Evolutionary conservation across 2,113 vertebrate genomes (phyloP).

Genomic region (Sceloporus undulatus): DNA sequence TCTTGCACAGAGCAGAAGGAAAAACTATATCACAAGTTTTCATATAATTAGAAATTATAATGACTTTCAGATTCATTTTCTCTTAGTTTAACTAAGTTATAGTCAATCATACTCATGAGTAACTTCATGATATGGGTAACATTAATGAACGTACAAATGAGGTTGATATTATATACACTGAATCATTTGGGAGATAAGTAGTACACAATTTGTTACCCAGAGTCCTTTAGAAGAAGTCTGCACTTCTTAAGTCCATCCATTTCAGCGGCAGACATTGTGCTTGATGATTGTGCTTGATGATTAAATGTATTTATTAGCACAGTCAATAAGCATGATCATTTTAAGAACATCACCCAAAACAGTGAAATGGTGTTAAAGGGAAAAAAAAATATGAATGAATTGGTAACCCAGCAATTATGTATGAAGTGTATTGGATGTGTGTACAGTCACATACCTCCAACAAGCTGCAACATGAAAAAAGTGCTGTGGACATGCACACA

Average conservation of each 20-base stretch:
- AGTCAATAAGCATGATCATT: constrained; percentile 48
- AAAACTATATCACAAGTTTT: constrained; percentile 61
- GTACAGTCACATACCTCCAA: too few relatives aligned
- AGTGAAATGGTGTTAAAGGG: not conserved
- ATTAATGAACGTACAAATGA: constrained; percentile 75
- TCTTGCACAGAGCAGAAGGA: constrained; percentile 39
- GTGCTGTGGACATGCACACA: too few relatives aligned
- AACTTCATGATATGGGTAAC: constrained; percentile 68
- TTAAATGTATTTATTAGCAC: constrained; percentile 41
- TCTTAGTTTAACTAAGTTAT: constrained; percentile 77
- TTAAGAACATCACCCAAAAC: constrained; percentile 18
- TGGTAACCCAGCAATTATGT: not conserved
- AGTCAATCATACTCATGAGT: constrained; percentile 74
- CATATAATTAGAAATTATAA: constrained; percentile 73
- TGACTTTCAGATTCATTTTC: constrained; percentile 76
- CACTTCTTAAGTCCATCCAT: not conserved
- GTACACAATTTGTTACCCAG: constrained; percentile 61
- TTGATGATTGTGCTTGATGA: not conserved
- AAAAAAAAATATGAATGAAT: not conserved
- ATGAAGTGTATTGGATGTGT: not conserved
- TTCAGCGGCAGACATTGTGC: not conserved
- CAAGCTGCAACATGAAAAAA: too few relatives aligned
- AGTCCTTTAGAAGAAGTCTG: not conserved
- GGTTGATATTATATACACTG: constrained; percentile 56
- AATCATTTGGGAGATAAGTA: constrained; percentile 67